phyloP scores from a whole-genome alignment of 92 coral and sea anemone species.

The Zoanthus sociatus region DNA sequence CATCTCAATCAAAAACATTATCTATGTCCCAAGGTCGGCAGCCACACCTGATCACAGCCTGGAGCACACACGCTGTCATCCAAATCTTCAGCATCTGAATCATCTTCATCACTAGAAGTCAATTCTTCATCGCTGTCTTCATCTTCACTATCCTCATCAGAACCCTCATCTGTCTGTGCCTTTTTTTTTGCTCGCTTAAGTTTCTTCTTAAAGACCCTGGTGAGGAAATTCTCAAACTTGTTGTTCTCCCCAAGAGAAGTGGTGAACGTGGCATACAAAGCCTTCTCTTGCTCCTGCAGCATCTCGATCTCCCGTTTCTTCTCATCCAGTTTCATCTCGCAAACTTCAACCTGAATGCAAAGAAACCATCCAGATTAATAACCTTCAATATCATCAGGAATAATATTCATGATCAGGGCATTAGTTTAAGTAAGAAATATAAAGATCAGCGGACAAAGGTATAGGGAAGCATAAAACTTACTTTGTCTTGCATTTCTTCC shows the following conservation, averaged over 20 bases:
- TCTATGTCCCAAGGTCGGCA: not conserved
- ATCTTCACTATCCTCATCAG: conserved; percentile 98
- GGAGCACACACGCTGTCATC: conserved; percentile 99
- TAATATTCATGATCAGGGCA: not conserved
- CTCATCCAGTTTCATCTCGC: conserved; percentile 90
- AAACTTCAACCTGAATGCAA: conserved; percentile 84
- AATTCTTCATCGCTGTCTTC: conserved; percentile 97
- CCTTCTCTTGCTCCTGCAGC: conserved; percentile 92
- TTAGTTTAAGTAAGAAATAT: not conserved
- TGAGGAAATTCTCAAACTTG: conserved; percentile 94
- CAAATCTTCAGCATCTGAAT: conserved; percentile 91
- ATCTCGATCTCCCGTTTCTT: conserved; percentile 96
- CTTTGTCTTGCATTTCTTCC: conserved; percentile 98
- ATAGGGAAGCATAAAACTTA: not conserved
- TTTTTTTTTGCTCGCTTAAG: conserved; percentile 98
- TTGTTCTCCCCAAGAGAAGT: conserved; percentile 96
- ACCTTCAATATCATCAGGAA: not conserved
- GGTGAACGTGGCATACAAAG: conserved; percentile 88
- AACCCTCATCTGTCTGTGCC: conserved; percentile 86
- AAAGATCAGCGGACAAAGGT: not conserved
- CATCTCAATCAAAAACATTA: not conserved
- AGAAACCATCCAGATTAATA: not conserved
- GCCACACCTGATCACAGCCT: conserved; percentile 93
- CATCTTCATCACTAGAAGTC: conserved; percentile 97
- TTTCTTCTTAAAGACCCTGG: conserved; percentile 95